Base-by-base conservation (phyloP, 2,113 vertebrate genomes). In the Malurus cyaneus region DNA sequence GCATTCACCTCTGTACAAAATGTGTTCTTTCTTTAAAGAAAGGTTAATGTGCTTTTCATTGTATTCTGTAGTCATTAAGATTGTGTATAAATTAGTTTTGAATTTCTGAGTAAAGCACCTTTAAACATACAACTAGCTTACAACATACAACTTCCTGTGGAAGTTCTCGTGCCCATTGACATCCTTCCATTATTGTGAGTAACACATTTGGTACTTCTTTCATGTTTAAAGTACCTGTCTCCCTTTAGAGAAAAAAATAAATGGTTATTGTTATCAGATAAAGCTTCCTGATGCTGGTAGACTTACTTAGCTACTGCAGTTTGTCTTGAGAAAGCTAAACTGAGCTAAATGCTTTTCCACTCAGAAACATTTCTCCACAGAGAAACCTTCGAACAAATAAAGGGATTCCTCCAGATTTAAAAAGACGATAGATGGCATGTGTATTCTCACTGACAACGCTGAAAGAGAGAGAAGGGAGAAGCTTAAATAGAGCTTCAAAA, bases 101-200 rank as follows among this genome's bases (percentile, higher is more conserved):
- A 39, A 49, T 60, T 93, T 80, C 24, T 65, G 61, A 79, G 12
- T 41, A 56, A 5, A 73, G 4, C 25, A 29, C 28, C 44, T 73
- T 78, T 69, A 73, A 57, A 80, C 54, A 2, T 86, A 10, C 29
- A 80, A 5, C 17, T 53, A 12, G 4, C 41, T 69, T 31, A n/a
- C n/a, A n/a, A n/a, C n/a, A n/a, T n/a, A n/a, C n/a, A 49, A 44
- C 17, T 56, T 87, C 29, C 24, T 66, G 36, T 0, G 0, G 7
- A 80, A 60, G 44, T 39, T 92, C 23, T 49, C 41, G 34, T 61
- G 44, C 36, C 31, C 32, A 2, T 18, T 1, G 2, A 18, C 36
- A 54, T 66, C 17, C 56, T 65, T 65, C 23, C 73, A 8, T 4
- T 2, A 16, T 28, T 78, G 34, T 74, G 67, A 31, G 7, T 60